Evolutionary conservation across 2,797 vertebrate genomes (phyloP).

Genomic region (Halcyon badia): DNA sequence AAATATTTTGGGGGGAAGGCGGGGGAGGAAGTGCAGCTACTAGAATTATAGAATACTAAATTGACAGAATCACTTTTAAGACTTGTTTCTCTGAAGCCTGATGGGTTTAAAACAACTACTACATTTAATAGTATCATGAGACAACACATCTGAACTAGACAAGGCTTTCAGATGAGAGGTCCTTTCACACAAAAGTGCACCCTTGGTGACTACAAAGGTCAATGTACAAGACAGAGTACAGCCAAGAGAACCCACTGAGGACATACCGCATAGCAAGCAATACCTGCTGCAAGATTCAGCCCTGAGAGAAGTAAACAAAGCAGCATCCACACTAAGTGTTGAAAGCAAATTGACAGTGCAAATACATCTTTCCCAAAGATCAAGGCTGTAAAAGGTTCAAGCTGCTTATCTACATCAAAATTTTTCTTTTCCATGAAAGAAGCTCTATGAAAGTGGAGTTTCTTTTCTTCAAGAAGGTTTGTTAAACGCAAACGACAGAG

Average conservation of each 20-base stretch:
- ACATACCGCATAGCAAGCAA: neutral
- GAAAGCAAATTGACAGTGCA: neutral
- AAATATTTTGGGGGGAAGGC: neutral
- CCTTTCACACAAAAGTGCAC: neutral
- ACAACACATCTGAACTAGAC: neutral
- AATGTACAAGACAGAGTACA: neutral
- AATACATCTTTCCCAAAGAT: conserved; percentile 16
- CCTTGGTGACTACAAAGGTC: neutral
- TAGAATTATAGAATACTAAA: neutral
- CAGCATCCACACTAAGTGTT: neutral
- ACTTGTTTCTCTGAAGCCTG: neutral
- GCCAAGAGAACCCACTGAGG: neutral
- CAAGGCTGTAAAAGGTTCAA: conserved; percentile 5
- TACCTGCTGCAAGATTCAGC: neutral
- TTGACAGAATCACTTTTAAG: neutral
- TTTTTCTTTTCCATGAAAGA: neutral
- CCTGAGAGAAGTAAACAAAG: conserved; percentile 1
- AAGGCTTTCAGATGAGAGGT: neutral
- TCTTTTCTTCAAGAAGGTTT: neutral
- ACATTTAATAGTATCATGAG: neutral
- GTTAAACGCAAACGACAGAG: neutral
- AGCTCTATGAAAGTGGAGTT: neutral
- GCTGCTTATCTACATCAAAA: neutral
- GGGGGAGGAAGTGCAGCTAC: neutral
- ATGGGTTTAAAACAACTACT: neutral